phyloP scores from a whole-genome alignment of 2,113 vertebrate genomes.

The Misgurnus mizolepis region DNA sequence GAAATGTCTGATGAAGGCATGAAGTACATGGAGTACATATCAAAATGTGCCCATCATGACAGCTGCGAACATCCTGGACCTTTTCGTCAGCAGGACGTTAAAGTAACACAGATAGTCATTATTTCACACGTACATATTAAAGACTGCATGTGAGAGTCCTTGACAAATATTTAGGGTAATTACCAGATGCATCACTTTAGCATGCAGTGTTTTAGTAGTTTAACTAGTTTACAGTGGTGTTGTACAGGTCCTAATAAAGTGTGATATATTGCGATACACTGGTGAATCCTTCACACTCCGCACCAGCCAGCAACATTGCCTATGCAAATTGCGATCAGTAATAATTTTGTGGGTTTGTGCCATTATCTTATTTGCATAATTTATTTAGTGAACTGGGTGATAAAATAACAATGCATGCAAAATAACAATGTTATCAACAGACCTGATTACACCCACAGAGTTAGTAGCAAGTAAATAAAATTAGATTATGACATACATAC shows the following conservation, averaged over 20 bases:
- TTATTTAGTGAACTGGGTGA: not conserved
- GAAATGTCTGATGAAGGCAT: not conserved
- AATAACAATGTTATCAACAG: constrained; percentile 15
- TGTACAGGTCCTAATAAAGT: too few species aligned
- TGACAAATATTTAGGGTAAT: too few species aligned
- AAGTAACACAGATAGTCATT: constrained; percentile 31
- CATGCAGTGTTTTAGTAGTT: too few species aligned
- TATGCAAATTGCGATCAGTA: not conserved
- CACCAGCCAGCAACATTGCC: not conserved
- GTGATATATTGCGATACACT: not conserved
- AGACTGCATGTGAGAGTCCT: constrained; percentile 1
- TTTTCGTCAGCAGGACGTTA: constrained; percentile 5
- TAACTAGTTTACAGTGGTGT: too few species aligned
- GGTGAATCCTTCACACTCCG: not conserved
- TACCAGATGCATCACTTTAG: too few species aligned
- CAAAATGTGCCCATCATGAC: constrained; percentile 26
- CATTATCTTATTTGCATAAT: not conserved
- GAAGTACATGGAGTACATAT: constrained; percentile 15
- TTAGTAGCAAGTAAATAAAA: too few species aligned
- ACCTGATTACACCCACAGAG: not conserved
- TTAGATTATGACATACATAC: too few species aligned
- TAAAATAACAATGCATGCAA: constrained; percentile 7
- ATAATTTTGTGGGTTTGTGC: not conserved
- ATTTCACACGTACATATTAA: constrained; percentile 19
- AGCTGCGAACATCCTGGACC: constrained; percentile 43